Base-by-base conservation (phyloP, 2,888 invertebrate species). In the Cheiracanthium punctorium region DNA sequence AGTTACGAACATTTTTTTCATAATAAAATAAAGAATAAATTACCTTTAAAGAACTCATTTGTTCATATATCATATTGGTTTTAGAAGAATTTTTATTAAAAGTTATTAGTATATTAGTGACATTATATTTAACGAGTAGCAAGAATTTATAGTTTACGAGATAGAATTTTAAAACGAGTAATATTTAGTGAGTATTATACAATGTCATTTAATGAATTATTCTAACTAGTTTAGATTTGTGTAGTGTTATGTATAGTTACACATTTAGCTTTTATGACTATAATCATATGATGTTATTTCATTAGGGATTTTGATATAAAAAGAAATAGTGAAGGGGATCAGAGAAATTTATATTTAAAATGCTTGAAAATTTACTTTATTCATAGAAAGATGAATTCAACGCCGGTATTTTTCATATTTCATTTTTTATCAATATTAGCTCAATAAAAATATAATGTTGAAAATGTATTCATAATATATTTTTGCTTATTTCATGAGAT, bases 151-250 rank as follows among this genome's bases (percentile, higher is more conserved):
- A 69, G 24, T 58, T 24, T 69, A 69, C 10, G 69, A 8, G 17
- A 69, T 69, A 69, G 69, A 69, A 24, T 69, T n/a, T 69, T 33
- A 33, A 69, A 37, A 69, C 33, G 8, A 33, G 33, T 69, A 33
- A 69, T 33, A 28, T n/a, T n/a, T 69, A 69, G 58, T 48, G 58
- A 69, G 17, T 41, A 79, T 80, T 58, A 28, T 72, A 80, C 64
- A 64, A 69, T 75, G 76, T 64, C 71, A 32, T 82, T 76, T 52
- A 58, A 43, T 24, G 58, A 71, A 33, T 82, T 70, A 72, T 79
- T 82, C 82, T 82, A 37, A 30, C 37, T 85, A 85, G 84, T 85
- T 79, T 85, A 85, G 84, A 79, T 73, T 79, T 79, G 79, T 70
- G 84, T 74, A 85, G 84, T 80, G 64, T 74, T 84, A 67, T 58